These are phyloP conservation scores for Fistularia commersonii DNA, from an alignment of 2,797 vertebrate genomes.

Conservation along the genomic window DNA sequence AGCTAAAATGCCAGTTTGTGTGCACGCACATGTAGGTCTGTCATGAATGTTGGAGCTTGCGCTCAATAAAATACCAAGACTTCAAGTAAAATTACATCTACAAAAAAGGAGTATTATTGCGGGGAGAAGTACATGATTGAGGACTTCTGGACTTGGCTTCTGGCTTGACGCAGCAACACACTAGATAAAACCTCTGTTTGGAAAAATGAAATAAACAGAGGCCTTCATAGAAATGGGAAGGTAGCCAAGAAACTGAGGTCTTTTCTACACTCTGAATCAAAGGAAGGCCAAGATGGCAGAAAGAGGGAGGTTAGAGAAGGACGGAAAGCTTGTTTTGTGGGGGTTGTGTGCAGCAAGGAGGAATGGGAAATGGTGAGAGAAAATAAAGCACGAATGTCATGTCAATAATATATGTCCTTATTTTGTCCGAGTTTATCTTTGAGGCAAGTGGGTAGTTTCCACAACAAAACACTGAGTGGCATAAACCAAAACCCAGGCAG, in stretches of 20 bases:
- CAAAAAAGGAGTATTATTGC: neutral
- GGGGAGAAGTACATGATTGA: constrained; percentile 16
- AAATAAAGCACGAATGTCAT: constrained; percentile 15
- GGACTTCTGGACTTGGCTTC: constrained; percentile 18
- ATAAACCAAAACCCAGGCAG: constrained; percentile 33
- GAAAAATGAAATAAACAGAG: constrained; percentile 49
- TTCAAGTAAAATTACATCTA: constrained; percentile 9
- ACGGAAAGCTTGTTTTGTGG: constrained; percentile 10
- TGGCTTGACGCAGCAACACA: constrained; percentile 32
- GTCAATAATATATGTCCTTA: constrained; percentile 26
- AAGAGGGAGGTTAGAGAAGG: constrained; percentile 22
- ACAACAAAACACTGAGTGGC: constrained; percentile 21
- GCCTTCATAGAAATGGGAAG: constrained; percentile 64
- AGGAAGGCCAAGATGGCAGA: constrained; percentile 50
- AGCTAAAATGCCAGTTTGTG: constrained; percentile 20
- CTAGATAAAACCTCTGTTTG: constrained; percentile 38
- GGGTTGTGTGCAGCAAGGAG: constrained; percentile 11
- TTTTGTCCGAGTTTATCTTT: constrained; percentile 8
- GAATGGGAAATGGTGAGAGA: constrained; percentile 21
- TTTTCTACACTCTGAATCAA: constrained; percentile 42
- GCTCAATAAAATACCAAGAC: constrained; percentile 2
- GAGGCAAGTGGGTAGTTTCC: constrained; percentile 9
- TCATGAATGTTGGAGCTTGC: neutral
- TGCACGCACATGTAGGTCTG: constrained; percentile 5
- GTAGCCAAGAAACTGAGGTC: constrained; percentile 74